phyloP scores from a whole-genome alignment of 2,113 vertebrate species.

The Sarotherodon lohbergeri region DNA sequence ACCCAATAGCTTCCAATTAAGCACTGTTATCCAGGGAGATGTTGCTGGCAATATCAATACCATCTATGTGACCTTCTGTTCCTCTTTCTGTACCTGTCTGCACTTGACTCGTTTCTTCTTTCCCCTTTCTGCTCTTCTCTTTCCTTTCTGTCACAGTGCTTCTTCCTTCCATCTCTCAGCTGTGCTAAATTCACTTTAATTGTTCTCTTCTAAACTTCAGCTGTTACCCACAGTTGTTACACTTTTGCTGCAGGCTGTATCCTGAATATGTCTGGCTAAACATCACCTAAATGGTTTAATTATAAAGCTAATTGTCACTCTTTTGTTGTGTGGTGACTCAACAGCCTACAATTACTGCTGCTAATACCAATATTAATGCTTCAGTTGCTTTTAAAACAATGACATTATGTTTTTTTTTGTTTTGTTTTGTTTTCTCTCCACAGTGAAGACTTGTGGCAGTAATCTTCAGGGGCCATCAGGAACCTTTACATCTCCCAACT shows the following conservation, averaged over 20 bases:
- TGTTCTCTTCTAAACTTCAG: background rate
- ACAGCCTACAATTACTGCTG: background rate
- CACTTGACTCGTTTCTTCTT: background rate
- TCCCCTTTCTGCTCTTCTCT: background rate
- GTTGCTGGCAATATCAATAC: conserved; percentile 59
- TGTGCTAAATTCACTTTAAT: conserved; percentile 16
- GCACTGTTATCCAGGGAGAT: conserved; percentile 37
- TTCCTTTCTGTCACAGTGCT: background rate
- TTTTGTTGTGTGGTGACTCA: background rate
- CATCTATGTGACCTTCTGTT: conserved; percentile 48
- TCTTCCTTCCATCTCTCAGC: background rate
- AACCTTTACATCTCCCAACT: conserved; percentile 77
- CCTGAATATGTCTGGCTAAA: background rate
- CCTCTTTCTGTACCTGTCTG: background rate
- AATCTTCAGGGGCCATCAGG: conserved; percentile 78
- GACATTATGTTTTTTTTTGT: background rate
- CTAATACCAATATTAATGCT: background rate
- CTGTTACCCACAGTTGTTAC: background rate
- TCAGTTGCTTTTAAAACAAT: background rate
- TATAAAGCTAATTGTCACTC: conserved; percentile 10
- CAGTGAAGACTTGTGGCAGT: conserved; percentile 80
- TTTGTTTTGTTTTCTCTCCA: background rate
- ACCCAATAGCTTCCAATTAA: conserved; percentile 66
- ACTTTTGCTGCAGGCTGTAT: background rate
- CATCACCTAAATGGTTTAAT: conserved; percentile 7